Conservation (phyloP, 2,888 invertebrate species). For the Micropterix aruncella region DNA sequence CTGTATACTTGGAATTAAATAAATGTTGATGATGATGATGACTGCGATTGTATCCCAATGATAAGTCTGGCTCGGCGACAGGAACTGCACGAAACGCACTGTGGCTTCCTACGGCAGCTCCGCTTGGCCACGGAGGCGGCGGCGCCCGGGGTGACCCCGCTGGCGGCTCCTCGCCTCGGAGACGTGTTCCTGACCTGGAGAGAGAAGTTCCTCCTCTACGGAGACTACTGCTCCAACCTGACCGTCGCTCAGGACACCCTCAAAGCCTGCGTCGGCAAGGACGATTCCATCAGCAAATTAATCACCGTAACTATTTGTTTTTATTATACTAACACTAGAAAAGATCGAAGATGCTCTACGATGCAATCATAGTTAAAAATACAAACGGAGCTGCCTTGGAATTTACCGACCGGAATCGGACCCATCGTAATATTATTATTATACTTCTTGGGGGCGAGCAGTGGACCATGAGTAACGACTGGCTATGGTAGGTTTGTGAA, state of each 20-base stretch:
- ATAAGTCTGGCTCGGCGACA: constrained; percentile 20
- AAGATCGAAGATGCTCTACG: too few relatives aligned
- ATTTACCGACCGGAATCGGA: too few relatives aligned
- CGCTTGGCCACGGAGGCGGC: constrained; percentile 53
- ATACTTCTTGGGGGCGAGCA: too few relatives aligned
- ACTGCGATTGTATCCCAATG: constrained; percentile 1
- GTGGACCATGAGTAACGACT: too few relatives aligned
- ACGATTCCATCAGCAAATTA: constrained; percentile 48
- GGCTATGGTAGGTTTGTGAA: too few relatives aligned
- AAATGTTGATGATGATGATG: neutral
- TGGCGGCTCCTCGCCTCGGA: constrained; percentile 38
- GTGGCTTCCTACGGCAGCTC: constrained; percentile 69
- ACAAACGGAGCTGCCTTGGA: too few relatives aligned
- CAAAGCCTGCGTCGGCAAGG: constrained; percentile 58
- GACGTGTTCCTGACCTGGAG: constrained; percentile 85
- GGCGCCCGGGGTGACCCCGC: constrained; percentile 28
- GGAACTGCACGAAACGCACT: constrained; percentile 79
- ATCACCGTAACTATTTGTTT: constrained; percentile 53
- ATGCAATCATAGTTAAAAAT: too few relatives aligned
- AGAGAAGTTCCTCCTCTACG: constrained; percentile 84
- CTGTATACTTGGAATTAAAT: neutral
- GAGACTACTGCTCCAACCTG: constrained; percentile 91
- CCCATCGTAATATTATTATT: too few relatives aligned
- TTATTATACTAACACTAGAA: too few relatives aligned
- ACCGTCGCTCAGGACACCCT: constrained; percentile 77